Conservation (phyloP, 1,140 invertebrate genomes). For the Eupeodes corollae region DNA sequence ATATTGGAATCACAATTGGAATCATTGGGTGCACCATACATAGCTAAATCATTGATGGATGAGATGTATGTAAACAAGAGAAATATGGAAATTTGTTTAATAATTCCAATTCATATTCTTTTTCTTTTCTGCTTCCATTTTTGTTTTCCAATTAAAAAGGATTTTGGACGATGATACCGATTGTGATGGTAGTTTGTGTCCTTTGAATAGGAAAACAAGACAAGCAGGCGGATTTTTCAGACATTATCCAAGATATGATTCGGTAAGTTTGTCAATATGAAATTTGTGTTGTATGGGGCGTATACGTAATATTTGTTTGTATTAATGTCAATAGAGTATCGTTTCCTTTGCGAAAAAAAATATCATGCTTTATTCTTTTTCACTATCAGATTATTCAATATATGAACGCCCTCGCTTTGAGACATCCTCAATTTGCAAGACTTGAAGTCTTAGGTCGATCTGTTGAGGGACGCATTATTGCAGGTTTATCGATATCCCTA, state of each 20-base stretch:
- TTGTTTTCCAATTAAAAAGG: not conserved
- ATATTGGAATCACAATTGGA: constrained; percentile 19
- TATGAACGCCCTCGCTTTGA: constrained; percentile 25
- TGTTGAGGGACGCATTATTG: constrained; percentile 35
- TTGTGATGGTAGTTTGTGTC: too few species aligned
- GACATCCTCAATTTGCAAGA: constrained; percentile 29
- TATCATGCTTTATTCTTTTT: not conserved
- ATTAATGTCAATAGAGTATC: too few species aligned
- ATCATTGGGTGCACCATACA: constrained; percentile 15
- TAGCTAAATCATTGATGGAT: constrained; percentile 24
- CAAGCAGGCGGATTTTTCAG: constrained; percentile 31
- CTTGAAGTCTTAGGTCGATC: constrained; percentile 32
- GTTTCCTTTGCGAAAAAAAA: too few species aligned
- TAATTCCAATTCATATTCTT: too few species aligned
- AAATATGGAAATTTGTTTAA: not conserved
- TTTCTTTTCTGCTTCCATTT: not conserved
- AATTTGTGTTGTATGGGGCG: not conserved
- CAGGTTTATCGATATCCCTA: constrained; percentile 33
- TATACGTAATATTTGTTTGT: not conserved
- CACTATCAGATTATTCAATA: constrained; percentile 20
- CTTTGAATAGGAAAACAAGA: constrained; percentile 14
- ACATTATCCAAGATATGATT: constrained; percentile 25
- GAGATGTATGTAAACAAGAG: constrained; percentile 10
- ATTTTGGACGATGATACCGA: not conserved
- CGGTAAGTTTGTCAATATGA: constrained; percentile 7